These are phyloP conservation scores for Caretta caretta DNA, from an alignment of 2,113 vertebrate genomes.

Conservation along the genomic window DNA sequence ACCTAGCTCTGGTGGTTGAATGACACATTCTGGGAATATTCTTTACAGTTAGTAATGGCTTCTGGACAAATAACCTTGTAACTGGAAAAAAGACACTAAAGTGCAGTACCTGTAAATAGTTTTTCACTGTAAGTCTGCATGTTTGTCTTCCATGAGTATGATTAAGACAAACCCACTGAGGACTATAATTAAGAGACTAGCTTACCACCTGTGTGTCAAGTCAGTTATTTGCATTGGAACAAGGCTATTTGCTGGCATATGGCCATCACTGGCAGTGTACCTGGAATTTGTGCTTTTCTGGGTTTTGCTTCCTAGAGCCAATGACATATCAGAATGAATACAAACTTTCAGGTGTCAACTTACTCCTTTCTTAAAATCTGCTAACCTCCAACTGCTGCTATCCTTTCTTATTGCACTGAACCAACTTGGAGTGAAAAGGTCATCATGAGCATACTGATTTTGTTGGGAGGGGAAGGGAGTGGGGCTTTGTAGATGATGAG, in stretches of 20 bases:
- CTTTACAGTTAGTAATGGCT: not conserved
- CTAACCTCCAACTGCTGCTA: not conserved
- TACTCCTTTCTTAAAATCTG: not conserved
- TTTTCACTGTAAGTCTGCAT: rapidly evolving
- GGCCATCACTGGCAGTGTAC: rapidly evolving
- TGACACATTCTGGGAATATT: constrained; percentile 3
- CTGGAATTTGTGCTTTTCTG: not conserved
- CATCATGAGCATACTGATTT: not conserved
- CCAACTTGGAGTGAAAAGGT: not conserved
- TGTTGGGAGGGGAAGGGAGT: not conserved
- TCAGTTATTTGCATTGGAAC: not conserved
- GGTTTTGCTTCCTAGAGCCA: not conserved
- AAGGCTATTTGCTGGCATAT: not conserved
- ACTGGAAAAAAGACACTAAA: not conserved
- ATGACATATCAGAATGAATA: not conserved
- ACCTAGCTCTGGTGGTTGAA: not conserved
- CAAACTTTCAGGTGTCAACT: not conserved
- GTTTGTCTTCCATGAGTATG: not conserved
- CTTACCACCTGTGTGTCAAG: not conserved
- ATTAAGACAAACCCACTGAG: rapidly evolving
- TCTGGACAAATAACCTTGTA: not conserved
- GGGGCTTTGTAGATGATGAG: not conserved
- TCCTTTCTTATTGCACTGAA: not conserved
- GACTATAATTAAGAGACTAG: not conserved
- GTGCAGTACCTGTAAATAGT: rapidly evolving